A percentile compares a stretch with the other conserved stretches of the same genome.
These are phyloP conservation scores for Muricea muricata DNA, from an alignment of 92 coral and sea anemone genomes.

Conservation along the genomic window DNA sequence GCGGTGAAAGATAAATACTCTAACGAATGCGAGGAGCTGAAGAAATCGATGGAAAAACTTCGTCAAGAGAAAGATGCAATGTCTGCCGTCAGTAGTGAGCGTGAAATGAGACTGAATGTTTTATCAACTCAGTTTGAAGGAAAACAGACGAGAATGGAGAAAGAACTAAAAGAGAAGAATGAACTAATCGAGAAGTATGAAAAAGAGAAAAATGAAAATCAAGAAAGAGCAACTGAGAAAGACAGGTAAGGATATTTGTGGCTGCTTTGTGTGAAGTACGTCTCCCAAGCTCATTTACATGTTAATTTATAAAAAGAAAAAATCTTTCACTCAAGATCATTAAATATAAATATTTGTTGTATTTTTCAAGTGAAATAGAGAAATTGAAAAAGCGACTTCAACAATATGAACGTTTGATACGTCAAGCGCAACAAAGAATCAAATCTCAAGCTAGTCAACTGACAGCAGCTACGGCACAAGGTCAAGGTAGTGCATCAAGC, in stretches of 20 bases:
- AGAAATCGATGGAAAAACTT: constrained; percentile 66
- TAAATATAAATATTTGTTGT: background rate
- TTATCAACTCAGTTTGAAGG: constrained; percentile 87
- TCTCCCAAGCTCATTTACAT: too few species aligned
- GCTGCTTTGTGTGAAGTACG: too few species aligned
- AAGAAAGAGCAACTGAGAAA: constrained; percentile 41
- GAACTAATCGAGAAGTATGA: constrained; percentile 49
- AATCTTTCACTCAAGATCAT: too few species aligned
- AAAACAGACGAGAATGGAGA: constrained; percentile 78
- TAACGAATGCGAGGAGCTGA: constrained; percentile 83
- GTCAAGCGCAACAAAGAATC: constrained; percentile 78
- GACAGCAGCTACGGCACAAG: constrained; percentile 63
- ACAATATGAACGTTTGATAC: constrained; percentile 81
- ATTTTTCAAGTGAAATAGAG: constrained; percentile 70
- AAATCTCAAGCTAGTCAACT: constrained; percentile 61
- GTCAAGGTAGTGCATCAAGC: constrained; percentile 25
- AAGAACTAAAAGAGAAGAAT: constrained; percentile 76
- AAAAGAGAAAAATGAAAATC: constrained; percentile 38
- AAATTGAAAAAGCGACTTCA: constrained; percentile 79
- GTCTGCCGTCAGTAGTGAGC: constrained; percentile 66
- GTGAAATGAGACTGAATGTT: constrained; percentile 78
- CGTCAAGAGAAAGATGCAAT: constrained; percentile 75
- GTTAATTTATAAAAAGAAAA: too few species aligned
- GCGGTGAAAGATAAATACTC: constrained; percentile 74
- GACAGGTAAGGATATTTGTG: constrained; percentile 61